phyloP scores from a whole-genome alignment of 2,888 invertebrate species.

The Aspidiotus destructor region DNA sequence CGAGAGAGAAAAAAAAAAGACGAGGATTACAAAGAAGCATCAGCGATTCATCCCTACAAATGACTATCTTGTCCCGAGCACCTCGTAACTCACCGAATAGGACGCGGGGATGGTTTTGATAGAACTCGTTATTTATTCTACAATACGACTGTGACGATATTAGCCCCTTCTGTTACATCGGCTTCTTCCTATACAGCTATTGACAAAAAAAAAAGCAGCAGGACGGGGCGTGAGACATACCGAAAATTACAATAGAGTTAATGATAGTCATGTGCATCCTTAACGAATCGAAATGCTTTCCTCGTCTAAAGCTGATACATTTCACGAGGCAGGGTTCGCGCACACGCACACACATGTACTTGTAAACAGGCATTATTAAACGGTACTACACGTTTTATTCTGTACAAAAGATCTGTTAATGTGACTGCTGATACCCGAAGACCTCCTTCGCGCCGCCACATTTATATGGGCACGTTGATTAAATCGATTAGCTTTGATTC shows the following conservation, averaged over 20 bases:
- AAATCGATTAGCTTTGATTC: constrained; percentile 13
- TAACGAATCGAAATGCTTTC: constrained; percentile 24
- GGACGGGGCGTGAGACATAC: constrained; percentile 21
- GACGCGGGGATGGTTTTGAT: constrained; percentile 17
- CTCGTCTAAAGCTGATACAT: constrained; percentile 3
- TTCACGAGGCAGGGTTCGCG: neutral
- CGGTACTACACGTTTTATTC: neutral
- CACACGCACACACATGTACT: neutral
- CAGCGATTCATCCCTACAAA: constrained; percentile 25
- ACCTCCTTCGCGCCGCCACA: neutral
- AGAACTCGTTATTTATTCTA: constrained; percentile 22
- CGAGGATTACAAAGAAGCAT: neutral
- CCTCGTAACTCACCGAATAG: no score
- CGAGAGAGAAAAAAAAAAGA: neutral
- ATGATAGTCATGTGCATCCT: constrained; percentile 31
- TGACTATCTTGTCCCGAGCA: constrained; percentile 29
- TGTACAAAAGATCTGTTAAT: neutral
- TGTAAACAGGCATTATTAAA: neutral
- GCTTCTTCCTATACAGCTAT: constrained; percentile 6
- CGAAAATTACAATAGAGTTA: constrained; percentile 30
- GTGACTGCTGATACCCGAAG: neutral
- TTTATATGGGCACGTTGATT: neutral
- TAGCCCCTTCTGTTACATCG: neutral
- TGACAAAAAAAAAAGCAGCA: constrained; percentile 10
- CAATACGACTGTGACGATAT: constrained; percentile 23